Evolutionary conservation across 2,797 vertebrate species (phyloP).

Genomic region (Acanthornis magna): DNA sequence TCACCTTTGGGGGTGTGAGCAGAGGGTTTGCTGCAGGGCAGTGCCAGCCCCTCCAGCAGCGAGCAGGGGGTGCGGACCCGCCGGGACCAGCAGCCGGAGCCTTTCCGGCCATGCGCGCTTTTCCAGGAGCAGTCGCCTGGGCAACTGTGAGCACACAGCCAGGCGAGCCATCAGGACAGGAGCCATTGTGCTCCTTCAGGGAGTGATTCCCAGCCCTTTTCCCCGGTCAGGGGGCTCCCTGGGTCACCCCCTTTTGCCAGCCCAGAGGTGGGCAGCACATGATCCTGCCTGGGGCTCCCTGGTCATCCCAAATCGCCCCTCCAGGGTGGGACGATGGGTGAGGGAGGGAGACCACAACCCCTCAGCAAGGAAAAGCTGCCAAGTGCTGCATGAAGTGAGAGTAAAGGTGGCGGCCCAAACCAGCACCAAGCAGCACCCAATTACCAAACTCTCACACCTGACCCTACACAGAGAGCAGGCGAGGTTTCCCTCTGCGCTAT

Average conservation of each 20-base stretch:
- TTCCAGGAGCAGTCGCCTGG: conserved; percentile 43
- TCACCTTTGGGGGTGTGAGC: background rate
- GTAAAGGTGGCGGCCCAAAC: fast-evolving
- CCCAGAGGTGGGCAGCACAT: background rate
- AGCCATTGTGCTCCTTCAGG: background rate
- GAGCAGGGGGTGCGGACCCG: background rate
- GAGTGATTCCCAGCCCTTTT: background rate
- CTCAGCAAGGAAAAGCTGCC: background rate
- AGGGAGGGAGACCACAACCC: background rate
- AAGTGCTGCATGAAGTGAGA: background rate
- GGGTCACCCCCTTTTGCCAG: background rate
- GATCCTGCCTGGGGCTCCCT: background rate
- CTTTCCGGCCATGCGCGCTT: background rate
- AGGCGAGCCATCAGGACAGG: background rate
- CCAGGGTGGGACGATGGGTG: background rate
- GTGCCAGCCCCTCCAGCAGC: background rate
- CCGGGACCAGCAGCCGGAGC: background rate
- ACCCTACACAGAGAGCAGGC: fast-evolving
- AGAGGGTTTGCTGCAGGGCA: background rate
- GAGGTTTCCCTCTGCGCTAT: fast-evolving
- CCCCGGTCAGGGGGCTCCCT: fast-evolving
- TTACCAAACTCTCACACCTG: background rate
- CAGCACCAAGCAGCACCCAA: background rate
- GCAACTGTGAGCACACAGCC: background rate
- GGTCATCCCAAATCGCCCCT: background rate